These are phyloP conservation scores for Balanococcus diminutus DNA, from an alignment of 2,888 invertebrate species.

Conservation along the genomic window DNA sequence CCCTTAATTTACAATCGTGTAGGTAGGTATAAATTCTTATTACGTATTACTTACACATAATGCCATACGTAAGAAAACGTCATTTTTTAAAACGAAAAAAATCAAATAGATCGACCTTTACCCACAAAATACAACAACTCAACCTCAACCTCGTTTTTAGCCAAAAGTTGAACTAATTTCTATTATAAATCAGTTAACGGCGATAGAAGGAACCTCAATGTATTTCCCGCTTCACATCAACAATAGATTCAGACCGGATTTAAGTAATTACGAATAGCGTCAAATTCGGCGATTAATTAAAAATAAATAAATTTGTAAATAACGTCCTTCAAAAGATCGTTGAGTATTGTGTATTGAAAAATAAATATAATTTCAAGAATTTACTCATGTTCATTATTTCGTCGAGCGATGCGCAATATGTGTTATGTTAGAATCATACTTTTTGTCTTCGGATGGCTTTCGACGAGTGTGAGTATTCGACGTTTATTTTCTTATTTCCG, in stretches of 20 bases:
- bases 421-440: conserved; percentile 9
- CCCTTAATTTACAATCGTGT: no score
- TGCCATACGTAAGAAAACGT: no score
- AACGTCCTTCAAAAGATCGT: conserved; percentile 22
- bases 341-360: conserved; percentile 14
- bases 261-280: background rate
- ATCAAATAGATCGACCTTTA: conserved; percentile 31
- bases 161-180: conserved; percentile 23
- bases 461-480: background rate
- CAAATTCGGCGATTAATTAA: conserved; percentile 22
- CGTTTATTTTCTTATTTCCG: background rate
- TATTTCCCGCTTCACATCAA: conserved; percentile 14
- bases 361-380: conserved; percentile 27
- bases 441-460: conserved; percentile 29
- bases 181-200: background rate
- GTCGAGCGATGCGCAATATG: conserved; percentile 8
- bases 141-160: conserved; percentile 46
- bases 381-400: background rate
- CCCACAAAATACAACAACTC: background rate
- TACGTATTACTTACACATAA: no score
- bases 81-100: background rate
- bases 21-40: no score
- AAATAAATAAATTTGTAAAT: conserved; percentile 15
- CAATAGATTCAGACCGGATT: conserved; percentile 45
- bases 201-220: background rate